These are phyloP conservation scores for Calcarius lapponicus DNA, from an alignment of 2,797 vertebrate genomes.

Conservation along the genomic window DNA sequence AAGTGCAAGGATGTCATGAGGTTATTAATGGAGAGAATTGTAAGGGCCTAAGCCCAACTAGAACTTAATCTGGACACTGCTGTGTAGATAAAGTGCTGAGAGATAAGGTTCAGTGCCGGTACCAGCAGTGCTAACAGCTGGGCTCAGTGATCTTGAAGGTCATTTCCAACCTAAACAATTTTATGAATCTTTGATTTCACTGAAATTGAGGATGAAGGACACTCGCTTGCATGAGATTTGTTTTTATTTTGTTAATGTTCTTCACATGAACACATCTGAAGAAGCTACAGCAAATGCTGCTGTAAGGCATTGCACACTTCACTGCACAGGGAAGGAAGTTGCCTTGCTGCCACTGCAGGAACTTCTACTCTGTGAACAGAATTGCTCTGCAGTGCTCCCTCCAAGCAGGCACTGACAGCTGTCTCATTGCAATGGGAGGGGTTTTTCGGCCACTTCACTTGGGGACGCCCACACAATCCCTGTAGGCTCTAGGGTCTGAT, in stretches of 20 bases:
- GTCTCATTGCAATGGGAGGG: not conserved
- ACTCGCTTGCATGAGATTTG: not conserved
- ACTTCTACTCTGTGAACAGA: not conserved
- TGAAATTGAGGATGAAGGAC: not conserved
- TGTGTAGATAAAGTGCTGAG: not conserved
- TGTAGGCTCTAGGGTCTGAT: not conserved
- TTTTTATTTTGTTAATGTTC: not conserved
- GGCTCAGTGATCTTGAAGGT: not conserved
- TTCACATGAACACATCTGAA: rapidly evolving
- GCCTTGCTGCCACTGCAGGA: not conserved
- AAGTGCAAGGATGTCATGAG: not conserved
- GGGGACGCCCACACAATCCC: not conserved
- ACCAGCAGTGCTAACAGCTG: not conserved
- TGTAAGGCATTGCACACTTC: not conserved
- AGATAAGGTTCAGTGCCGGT: not conserved
- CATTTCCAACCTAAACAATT: not conserved
- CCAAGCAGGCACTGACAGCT: not conserved
- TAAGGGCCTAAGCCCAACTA: not conserved
- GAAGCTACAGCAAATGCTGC: not conserved
- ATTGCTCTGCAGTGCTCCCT: not conserved
- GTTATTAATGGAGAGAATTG: not conserved
- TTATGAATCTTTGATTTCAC: not conserved
- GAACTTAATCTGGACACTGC: not conserved
- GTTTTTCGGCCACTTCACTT: not conserved
- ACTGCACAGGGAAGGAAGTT: not conserved